These are phyloP conservation scores for Dicrostonyx torquatus DNA, from an alignment of 2,797 vertebrate genomes.

Conservation along the genomic window DNA sequence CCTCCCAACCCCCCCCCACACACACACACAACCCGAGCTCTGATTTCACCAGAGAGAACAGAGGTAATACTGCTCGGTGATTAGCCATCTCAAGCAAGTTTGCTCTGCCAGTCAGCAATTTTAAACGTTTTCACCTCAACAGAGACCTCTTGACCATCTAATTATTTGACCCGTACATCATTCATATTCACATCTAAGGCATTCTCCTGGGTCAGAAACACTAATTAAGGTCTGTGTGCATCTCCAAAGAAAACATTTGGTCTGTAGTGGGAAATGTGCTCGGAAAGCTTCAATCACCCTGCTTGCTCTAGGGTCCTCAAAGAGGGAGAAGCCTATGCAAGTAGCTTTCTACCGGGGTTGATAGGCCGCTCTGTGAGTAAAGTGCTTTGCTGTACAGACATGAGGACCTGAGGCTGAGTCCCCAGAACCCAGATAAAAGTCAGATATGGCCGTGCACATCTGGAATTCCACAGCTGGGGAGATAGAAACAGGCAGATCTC, in stretches of 20 bases:
- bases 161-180: not conserved
- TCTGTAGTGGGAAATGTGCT: not conserved
- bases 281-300: not conserved
- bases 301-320: not conserved
- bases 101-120: not conserved
- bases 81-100: not conserved
- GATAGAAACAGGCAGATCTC: not conserved
- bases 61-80: not conserved
- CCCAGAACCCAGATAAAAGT: not conserved
- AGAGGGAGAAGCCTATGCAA: not conserved
- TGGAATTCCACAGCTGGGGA: not conserved
- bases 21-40: too few species aligned
- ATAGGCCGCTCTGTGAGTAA: not conserved
- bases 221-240: not conserved
- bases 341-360: not conserved
- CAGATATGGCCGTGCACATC: not conserved
- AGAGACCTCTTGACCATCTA: not conserved
- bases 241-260: not conserved
- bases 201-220: not conserved
- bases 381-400: not conserved
- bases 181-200: not conserved
- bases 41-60: not conserved
- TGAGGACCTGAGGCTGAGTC: not conserved
- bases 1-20: too few species aligned
- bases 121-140: not conserved